These are phyloP conservation scores for Polyommatus iphigenia DNA, from an alignment of 2,888 invertebrate species.

Conservation along the genomic window DNA sequence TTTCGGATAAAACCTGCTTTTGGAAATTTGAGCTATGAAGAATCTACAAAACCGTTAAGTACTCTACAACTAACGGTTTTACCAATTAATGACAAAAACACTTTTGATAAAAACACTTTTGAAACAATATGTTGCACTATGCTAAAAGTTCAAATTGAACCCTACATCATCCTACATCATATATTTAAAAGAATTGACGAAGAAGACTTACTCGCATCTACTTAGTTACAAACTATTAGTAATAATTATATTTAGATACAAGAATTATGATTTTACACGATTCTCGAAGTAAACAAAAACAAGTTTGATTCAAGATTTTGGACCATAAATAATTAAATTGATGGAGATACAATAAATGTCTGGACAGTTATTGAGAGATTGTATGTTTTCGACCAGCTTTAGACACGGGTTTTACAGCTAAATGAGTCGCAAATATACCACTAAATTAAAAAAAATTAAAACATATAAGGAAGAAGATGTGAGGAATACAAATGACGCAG, in stretches of 20 bases:
- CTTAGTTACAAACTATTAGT: neutral
- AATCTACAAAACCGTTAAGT: neutral
- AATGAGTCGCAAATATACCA: neutral
- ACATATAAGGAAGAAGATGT: neutral
- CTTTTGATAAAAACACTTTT: no score
- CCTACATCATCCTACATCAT: neutral
- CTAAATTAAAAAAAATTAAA: neutral
- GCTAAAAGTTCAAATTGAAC: neutral
- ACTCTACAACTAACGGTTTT: neutral
- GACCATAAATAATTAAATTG: constrained; percentile 16
- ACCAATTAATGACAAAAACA: neutral
- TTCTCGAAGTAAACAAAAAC: constrained; percentile 21
- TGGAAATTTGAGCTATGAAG: neutral
- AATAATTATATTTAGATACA: constrained; percentile 24
- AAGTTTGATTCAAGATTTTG: constrained; percentile 21
- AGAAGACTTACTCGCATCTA: neutral
- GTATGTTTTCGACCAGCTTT: constrained; percentile 15
- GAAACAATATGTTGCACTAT: neutral
- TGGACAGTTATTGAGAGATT: constrained; percentile 7
- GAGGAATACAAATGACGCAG: neutral
- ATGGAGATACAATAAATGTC: constrained; percentile 24
- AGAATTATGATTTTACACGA: constrained; percentile 11
- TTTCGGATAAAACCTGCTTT: neutral
- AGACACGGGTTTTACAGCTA: constrained; percentile 9
- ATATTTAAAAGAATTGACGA: neutral